Evolutionary conservation across 2,888 invertebrate genomes (phyloP), one percentile per base, ranked within the genome.

Genomic region (Heterodera filipjevi): DNA sequence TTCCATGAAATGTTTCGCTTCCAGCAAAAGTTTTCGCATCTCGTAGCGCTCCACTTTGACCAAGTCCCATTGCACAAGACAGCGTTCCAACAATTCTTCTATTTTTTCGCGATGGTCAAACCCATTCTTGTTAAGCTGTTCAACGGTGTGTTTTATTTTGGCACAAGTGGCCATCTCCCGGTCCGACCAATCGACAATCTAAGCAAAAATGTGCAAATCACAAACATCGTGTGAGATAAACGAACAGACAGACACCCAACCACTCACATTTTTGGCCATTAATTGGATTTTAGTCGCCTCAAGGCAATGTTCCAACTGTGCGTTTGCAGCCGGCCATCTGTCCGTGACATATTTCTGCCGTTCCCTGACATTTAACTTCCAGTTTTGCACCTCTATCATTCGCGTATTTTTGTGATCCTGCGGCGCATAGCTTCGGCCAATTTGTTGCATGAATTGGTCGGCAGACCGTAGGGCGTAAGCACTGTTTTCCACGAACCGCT

Each of bases 391-490:
- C 44, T 80, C 74, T 27, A n/a, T 72, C 16, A 80, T n/a, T 46
- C 66, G 59, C 22, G 22, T 22, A 22, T 46, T 44, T 12, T 81
- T 66, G 44, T 81, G 80, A 44, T 81, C 80, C 59, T 49, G 27
- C 19, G 80, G 70, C 46, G 80, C 80, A 16, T 64, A 44, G 59
- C 74, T 66, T 39, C 75, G 33, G 0, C 71, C n/a, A 19, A 80
- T 75, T 27, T 75, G 68, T 12, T 32, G 22, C 8, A 80, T 49
- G 44, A 80, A 74, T 59, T 59, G 44, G 35, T 80, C 80, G 44
- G 80, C 66, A 8, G 80, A 81, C 76, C 39, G 74, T 76, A 81
- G 80, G 16, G 80, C 80, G 64, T 76, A 80, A 19, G 59, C 33
- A 66, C 74, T 80, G 32, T 75, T 75, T 46, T 80, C 75, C 22